Percentiles rank a stretch among this genome's conserved stretches.
phyloP scores from a whole-genome alignment of 2,113 vertebrate species.

The Chrysochloris asiatica region DNA sequence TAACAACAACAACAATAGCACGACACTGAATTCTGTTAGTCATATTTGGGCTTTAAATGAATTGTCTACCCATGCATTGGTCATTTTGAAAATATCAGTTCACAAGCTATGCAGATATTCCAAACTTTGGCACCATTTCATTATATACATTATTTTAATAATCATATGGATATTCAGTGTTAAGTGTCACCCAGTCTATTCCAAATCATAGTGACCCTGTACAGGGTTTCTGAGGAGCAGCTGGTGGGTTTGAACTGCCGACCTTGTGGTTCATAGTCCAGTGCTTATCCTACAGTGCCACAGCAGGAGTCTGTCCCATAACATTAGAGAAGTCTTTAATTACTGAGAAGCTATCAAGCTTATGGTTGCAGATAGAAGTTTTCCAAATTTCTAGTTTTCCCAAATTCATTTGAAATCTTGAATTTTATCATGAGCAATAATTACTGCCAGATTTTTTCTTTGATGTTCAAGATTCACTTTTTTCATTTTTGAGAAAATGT shows the following conservation, averaged over 20 bases:
- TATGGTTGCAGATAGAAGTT: not conserved
- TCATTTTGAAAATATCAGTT: not conserved
- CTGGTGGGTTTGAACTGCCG: too few species aligned
- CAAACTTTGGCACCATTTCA: not conserved
- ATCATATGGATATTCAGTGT: not conserved
- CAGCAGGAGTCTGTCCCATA: not conserved
- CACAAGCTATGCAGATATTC: not conserved
- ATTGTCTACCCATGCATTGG: not conserved
- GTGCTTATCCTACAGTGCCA: too few species aligned
- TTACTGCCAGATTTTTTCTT: not conserved
- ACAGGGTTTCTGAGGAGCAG: too few species aligned
- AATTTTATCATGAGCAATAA: not conserved
- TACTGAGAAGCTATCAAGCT: not conserved
- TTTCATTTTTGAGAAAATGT: not conserved
- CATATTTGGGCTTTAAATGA: not conserved
- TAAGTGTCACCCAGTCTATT: too few species aligned
- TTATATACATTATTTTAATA: not conserved
- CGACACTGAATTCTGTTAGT: not conserved
- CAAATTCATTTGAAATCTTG: not conserved
- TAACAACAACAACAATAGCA: too few species aligned
- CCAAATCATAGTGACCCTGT: too few species aligned
- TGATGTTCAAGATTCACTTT: not conserved
- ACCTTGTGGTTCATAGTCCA: too few species aligned
- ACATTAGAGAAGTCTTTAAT: not conserved
- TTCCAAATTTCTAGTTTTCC: not conserved